Evolutionary conservation across 2,797 vertebrate genomes (phyloP), one percentile per base, ranked within the genome.

Genomic region (Typhlichthys eigenmanni): DNA sequence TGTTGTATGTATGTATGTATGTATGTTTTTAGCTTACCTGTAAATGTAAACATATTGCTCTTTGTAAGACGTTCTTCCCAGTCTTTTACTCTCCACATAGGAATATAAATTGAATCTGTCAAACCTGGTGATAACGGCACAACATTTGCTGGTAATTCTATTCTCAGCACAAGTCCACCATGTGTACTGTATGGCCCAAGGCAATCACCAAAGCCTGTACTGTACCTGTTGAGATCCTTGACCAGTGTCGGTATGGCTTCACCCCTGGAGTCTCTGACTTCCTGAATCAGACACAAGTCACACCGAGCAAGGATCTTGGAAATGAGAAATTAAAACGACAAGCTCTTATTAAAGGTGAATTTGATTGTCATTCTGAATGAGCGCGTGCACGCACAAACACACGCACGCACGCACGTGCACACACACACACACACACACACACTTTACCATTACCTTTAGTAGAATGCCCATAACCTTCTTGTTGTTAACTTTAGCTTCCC

Each of bases 41-140:
- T 94, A 95, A 65, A 94, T 83, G 79, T 94, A 95, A 74, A 95
- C 87, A 34, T 93, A 93, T 74, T 95, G 94, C 77, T 95, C 94
- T 74, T 95, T 95, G 82, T 95, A 95, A 38, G 72, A 85, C 52
- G 80, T 92, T 65, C 62, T 92, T 5, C 94, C 94, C 24, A 94
- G 78, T 43, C 94, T 83, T 75, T 90, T 87, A 62, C 93, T 95
- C 57, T 91, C 91, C 72, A 94, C 66, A 62, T 89, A 85, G 13
- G 84, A 76, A 72, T 93, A 95, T 1, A 70, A 83, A 66, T 92
- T 92, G 24, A 74, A 85, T 66, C 71, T 75, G 65, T 94, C 91
- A 50, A 86, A 89, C 74, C 94, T 95, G 73, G 5, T 3, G 13
- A 66, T 9, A 58, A 34, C 43, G 45, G 59, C 17, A 61, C 16